Evolutionary conservation across 53 echinoderm and acorn worm genomes (phyloP), one percentile per base, ranked within the genome.

Genomic region (Crossaster papposus): DNA sequence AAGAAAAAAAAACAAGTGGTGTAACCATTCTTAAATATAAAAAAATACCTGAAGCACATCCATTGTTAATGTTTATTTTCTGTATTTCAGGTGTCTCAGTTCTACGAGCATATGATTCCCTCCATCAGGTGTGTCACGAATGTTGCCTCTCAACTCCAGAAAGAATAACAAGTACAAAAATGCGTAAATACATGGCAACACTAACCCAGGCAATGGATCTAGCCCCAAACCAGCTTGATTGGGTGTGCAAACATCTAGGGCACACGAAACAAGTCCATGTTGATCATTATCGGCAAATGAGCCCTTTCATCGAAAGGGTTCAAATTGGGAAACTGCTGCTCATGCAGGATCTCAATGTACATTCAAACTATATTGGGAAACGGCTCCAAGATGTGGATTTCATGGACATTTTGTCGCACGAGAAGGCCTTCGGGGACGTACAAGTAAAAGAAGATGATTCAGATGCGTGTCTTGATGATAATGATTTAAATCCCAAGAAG

Each of bases 171-270:
- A 51, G 51, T 30, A 22, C 10, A 30, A 51, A 44, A 22, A 44
- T 85, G 72, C n/a, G 83, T 29, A 85, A 85, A 38, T 85, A 85
- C 85, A 85, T 85, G 85, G 72, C 85, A 38, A 70, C 50, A n/a
- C 51, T 85, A 23, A 11, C 71, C 72, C 37, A 70, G 63, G 85
- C 9, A 20, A 26, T 85, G 71, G 54, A 85, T 28, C 31, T 85
- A 30, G 72, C 24, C 51, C 51, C 72, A 0, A 85, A 44, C 18
- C 85, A 85, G 23, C 26, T 85, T 32, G 85, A 85, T 31, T 85
- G 85, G 85, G 85, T 85, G 5, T 85, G 54, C 63, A 44, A 72
- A 50, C 85, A 85, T 58, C 26, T 85, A 1, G 85, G 85, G 2
- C 85, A 85, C 85, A 28, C 72, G 10, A 54, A 85, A 31, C 3